Evolutionary conservation across 2,797 vertebrate species (phyloP).

Genomic region (Acipenser oxyrinchus): DNA sequence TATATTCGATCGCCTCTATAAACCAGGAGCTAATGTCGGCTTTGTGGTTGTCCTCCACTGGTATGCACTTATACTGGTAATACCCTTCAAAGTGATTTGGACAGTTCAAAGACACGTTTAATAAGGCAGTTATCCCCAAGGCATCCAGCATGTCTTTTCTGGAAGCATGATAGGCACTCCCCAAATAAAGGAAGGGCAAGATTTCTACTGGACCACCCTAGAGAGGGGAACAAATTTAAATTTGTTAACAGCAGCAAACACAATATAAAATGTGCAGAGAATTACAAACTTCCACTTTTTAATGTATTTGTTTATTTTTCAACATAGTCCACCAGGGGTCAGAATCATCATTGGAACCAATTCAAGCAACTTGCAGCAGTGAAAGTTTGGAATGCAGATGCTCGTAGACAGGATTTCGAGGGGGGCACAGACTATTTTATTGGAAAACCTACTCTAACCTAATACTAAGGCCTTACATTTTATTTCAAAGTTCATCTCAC

Average conservation of each 20-base stretch:
- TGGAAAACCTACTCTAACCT: too few species aligned
- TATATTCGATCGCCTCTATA: conserved; percentile 71
- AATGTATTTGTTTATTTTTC: too few species aligned
- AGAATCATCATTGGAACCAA: too few species aligned
- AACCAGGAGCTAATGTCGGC: conserved; percentile 77
- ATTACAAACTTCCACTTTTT: too few species aligned
- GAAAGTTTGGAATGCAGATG: too few species aligned
- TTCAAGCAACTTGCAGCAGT: too few species aligned
- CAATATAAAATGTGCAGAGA: neutral
- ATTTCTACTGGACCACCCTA: conserved; percentile 72
- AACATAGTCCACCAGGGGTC: too few species aligned
- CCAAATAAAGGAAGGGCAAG: conserved; percentile 70
- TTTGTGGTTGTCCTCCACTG: conserved; percentile 75
- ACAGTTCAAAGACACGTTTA: conserved; percentile 71
- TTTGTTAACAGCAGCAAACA: conserved; percentile 3
- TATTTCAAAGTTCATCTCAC: too few species aligned
- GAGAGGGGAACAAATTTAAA: conserved; percentile 1
- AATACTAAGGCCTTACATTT: too few species aligned
- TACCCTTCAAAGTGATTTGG: conserved; percentile 71
- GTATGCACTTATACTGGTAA: conserved; percentile 76
- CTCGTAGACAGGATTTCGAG: too few species aligned
- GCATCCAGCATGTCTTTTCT: conserved; percentile 65
- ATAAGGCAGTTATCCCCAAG: conserved; percentile 65
- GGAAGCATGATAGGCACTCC: conserved; percentile 70
- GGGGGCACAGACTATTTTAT: too few species aligned